These are phyloP conservation scores for Drosophila fungiperda DNA, from an alignment of 2,888 invertebrate genomes.

Conservation along the genomic window DNA sequence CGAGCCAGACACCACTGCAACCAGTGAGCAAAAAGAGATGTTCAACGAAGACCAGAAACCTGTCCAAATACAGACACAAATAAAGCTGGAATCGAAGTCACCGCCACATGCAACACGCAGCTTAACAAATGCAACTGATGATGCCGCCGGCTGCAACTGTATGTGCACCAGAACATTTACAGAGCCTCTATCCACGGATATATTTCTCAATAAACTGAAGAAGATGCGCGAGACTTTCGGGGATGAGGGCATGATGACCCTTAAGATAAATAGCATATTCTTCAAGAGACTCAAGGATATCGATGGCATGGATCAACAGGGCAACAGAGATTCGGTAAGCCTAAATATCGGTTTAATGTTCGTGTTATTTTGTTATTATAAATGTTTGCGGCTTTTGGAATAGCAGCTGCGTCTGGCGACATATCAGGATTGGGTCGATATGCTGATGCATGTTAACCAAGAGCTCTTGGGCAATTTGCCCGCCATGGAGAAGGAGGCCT, in stretches of 20 bases:
- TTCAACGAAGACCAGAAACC: background rate
- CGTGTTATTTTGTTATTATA: background rate
- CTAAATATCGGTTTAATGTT: background rate
- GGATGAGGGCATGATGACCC: slow-evolving; percentile 67
- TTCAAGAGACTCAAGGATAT: slow-evolving; percentile 87
- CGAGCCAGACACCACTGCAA: background rate
- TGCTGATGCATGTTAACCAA: slow-evolving; percentile 87
- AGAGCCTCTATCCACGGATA: background rate
- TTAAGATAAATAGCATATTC: slow-evolving; percentile 88
- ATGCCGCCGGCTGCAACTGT: background rate
- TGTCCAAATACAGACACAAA: background rate
- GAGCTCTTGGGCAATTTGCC: slow-evolving; percentile 88
- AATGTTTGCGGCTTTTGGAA: background rate
- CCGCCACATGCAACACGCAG: background rate
- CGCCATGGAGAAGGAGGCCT: slow-evolving; percentile 88
- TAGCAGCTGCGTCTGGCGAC: slow-evolving; percentile 88
- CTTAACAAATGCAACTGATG: background rate
- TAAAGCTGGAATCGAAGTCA: background rate
- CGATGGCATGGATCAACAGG: slow-evolving; percentile 83
- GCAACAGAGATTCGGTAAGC: slow-evolving; percentile 84
- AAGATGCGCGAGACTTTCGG: slow-evolving; percentile 40
- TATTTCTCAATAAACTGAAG: slow-evolving; percentile 27
- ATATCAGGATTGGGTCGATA: slow-evolving; percentile 88
- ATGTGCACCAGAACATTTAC: slow-evolving; percentile 32
- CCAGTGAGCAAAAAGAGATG: background rate